Percentiles rank a stretch among this genome's conserved stretches.
Conservation (phyloP, 2,113 vertebrate genomes). For the Pungitius pungitius region DNA sequence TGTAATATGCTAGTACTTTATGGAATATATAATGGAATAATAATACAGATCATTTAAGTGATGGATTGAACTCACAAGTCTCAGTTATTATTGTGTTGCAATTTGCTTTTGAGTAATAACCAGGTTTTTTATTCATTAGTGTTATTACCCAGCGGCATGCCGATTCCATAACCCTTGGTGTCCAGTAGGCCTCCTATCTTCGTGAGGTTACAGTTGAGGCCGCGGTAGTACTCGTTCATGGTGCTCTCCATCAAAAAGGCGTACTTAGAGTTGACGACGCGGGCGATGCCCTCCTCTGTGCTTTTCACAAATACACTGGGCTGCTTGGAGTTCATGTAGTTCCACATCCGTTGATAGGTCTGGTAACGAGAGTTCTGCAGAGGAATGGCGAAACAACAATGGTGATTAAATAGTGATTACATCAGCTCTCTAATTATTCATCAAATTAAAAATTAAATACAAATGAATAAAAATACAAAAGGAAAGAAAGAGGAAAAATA, state of each 20-base stretch:
- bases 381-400: background rate
- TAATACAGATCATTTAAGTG: background rate
- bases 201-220: conserved; percentile 93
- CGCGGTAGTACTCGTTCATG: conserved; percentile 93
- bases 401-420: background rate
- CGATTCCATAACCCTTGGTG: conserved; percentile 95
- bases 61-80: background rate
- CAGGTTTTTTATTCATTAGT: background rate
- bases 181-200: conserved; percentile 92
- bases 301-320: conserved; percentile 94
- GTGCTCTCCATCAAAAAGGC: conserved; percentile 93
- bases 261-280: conserved; percentile 90
- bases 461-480: conserved; percentile 9
- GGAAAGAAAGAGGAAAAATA: background rate
- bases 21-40: background rate
- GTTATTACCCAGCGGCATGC: conserved; percentile 89
- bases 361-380: conserved; percentile 90
- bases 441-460: conserved; percentile 18
- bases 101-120: background rate
- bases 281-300: conserved; percentile 92
- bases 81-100: background rate
- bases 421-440: conserved; percentile 15
- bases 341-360: conserved; percentile 96
- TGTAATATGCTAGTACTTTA: no score
- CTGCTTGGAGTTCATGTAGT: conserved; percentile 95